Evolutionary conservation across 2,888 invertebrate species (phyloP).

Genomic region (Sphaeridia pumilis): DNA sequence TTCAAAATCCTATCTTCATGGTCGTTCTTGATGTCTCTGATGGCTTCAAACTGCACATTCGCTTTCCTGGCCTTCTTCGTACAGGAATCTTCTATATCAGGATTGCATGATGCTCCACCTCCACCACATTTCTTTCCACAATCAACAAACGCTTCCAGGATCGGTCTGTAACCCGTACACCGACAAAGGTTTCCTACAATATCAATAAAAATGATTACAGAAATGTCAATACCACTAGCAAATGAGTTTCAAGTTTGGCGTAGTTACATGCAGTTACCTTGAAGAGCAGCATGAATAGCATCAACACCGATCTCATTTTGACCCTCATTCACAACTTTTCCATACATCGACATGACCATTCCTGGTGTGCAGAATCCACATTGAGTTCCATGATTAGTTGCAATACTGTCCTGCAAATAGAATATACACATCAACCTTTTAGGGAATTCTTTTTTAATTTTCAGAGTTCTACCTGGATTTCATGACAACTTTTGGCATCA

Average conservation of each 20-base stretch:
- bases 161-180: conserved; percentile 89
- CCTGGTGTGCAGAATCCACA: conserved; percentile 95
- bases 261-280: no score
- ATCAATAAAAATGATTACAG: no score
- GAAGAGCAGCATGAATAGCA: conserved; percentile 71
- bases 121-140: conserved; percentile 38
- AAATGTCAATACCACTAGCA: no score
- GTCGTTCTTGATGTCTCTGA: background rate
- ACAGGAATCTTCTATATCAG: conserved; percentile 11
- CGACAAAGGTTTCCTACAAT: conserved; percentile 62
- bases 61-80: background rate
- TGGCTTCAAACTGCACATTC: background rate
- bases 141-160: conserved; percentile 77
- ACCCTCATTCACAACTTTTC: conserved; percentile 47
- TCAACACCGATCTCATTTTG: conserved; percentile 82
- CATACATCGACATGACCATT: conserved; percentile 95
- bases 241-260: no score
- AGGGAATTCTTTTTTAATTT: no score
- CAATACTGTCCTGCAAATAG: conserved; percentile 54
- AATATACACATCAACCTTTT: no score
- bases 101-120: background rate
- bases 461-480: conserved; percentile 21
- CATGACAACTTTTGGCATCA: conserved; percentile 44
- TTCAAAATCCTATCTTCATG: background rate
- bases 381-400: conserved; percentile 84